Base-by-base conservation (phyloP, 2,113 vertebrate species). In the Lepus europaeus region DNA sequence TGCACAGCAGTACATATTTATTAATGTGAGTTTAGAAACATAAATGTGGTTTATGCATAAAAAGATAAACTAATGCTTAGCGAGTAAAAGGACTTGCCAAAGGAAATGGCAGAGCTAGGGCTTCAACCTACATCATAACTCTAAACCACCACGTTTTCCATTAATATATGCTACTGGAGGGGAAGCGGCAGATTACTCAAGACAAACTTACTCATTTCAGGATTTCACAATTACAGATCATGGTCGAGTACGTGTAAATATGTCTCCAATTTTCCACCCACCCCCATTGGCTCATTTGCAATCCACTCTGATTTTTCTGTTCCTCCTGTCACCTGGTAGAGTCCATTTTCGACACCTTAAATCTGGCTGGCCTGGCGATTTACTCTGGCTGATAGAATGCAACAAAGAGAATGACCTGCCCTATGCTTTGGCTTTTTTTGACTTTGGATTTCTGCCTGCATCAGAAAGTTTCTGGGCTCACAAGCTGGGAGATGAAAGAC, bases 11-110 rank as follows among this genome's bases (percentile, higher is more conserved):
- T 45, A 45, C 45, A 45, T 45, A 45, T 45, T 45, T 45, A 45
- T 45, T 45, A 45, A 45, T 45, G 45, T 45, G 45, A 45, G 45
- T 45, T 45, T 45, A 45, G 45, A 6, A 45, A 45, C 45, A 45
- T 45, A 45, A 45, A 45, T 45, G 45, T 45, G 45, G 45, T 45
- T 39, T 45, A 45, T 7, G 6, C 45, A 45, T 45, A 45, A 45
- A 91, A 91, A 96, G 81, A 66, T 10, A 83, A n/a, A 36, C 45
- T 39, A 13, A 72, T 49, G 11, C 7, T 77, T 63, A 76, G 72
- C 68, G 8, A 79, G 4, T 51, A 83, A 90, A 94, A 80, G 20
- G 63, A 85, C 61, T 91, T 84, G 10, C n/a, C 45, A 85, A 69
- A 56, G 66, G 66, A 73, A 70, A 51, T 6, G 27, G 6, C 12